Conservation (phyloP, 2,888 invertebrate species). For the Atrina japonica region DNA sequence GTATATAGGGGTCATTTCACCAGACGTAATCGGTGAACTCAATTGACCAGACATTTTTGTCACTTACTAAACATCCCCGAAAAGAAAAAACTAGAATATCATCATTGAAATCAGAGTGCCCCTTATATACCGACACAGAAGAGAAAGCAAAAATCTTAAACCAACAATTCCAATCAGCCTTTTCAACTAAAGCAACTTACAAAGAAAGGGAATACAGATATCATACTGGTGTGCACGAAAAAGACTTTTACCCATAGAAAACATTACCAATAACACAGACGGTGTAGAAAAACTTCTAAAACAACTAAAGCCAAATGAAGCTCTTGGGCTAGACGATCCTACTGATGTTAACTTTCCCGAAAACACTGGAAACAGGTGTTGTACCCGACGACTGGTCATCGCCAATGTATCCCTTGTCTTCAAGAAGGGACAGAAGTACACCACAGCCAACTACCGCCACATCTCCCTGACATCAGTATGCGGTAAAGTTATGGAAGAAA, state of each 20-base stretch:
- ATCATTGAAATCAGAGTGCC: too few species aligned
- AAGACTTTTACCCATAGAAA: background rate
- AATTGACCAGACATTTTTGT: too few species aligned
- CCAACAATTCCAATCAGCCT: conserved; percentile 3
- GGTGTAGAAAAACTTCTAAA: conserved; percentile 10
- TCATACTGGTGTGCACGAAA: background rate
- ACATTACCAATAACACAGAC: background rate
- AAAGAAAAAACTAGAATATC: too few species aligned
- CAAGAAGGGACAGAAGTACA: conserved; percentile 34
- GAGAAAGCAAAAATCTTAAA: conserved; percentile 6
- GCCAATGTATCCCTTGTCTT: too few species aligned
- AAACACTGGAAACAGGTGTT: conserved; percentile 25
- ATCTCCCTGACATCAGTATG: conserved; percentile 24
- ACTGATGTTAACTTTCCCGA: too few species aligned
- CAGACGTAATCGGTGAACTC: too few species aligned
- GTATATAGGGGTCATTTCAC: too few species aligned
- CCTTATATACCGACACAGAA: too few species aligned
- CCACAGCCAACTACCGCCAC: conserved; percentile 31
- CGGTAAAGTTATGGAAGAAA: conserved; percentile 31
- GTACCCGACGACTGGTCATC: conserved; percentile 10
- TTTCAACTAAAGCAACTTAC: background rate
- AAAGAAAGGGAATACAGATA: background rate
- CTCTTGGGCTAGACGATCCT: background rate
- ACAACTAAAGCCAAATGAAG: background rate
- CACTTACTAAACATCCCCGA: too few species aligned